phyloP scores from a whole-genome alignment of 2,888 invertebrate genomes.

The Eilema depressum region DNA sequence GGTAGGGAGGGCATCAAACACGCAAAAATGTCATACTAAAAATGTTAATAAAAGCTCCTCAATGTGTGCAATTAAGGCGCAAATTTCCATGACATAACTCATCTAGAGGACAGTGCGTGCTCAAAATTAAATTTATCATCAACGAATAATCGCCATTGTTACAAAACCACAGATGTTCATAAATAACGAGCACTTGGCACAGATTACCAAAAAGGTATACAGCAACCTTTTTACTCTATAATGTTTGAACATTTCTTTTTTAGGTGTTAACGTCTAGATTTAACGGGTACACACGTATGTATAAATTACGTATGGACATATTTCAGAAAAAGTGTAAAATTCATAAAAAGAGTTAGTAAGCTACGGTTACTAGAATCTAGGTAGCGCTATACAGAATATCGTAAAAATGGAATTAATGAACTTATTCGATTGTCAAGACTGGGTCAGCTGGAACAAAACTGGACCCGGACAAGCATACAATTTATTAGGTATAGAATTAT shows the following conservation, averaged over 20 bases:
- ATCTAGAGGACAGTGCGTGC: slow-evolving; percentile 41
- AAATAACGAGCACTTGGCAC: slow-evolving; percentile 4
- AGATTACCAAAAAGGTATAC: neutral
- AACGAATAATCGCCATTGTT: slow-evolving; percentile 1
- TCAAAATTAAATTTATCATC: slow-evolving; percentile 2
- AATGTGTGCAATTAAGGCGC: neutral
- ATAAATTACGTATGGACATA: too few relatives aligned
- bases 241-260: neutral
- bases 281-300: too few relatives aligned
- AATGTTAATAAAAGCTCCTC: neutral
- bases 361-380: too few relatives aligned
- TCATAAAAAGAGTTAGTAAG: too few relatives aligned
- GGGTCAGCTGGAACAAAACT: too few relatives aligned
- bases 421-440: neutral
- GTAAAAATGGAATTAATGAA: neutral
- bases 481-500: too few relatives aligned
- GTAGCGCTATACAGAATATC: too few relatives aligned
- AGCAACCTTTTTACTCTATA: neutral
- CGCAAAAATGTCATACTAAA: too few relatives aligned
- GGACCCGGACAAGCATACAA: too few relatives aligned
- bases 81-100: neutral
- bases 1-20: too few relatives aligned
- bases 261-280: too few relatives aligned
- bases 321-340: too few relatives aligned
- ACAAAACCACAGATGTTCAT: neutral